Conservation (phyloP, 2,113 vertebrate species). For the Spermophilus dauricus region DNA sequence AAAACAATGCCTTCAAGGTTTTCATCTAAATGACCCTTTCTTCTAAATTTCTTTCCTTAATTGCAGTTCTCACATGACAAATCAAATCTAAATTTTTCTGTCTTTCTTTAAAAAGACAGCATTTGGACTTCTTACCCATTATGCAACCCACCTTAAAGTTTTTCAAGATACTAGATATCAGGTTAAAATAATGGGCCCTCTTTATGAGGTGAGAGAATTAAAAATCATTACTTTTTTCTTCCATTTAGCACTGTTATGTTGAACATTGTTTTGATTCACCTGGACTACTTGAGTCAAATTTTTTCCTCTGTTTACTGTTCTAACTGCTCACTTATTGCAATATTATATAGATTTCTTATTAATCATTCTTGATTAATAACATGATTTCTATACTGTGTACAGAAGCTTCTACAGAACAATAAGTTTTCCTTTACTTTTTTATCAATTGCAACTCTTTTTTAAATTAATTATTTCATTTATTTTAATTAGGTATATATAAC, state of each 20-base stretch:
- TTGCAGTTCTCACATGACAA: neutral
- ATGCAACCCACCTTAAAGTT: neutral
- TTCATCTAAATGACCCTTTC: neutral
- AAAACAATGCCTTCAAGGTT: neutral
- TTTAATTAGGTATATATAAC: too few relatives aligned
- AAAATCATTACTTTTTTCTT: neutral
- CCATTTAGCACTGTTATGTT: neutral
- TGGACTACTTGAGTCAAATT: neutral
- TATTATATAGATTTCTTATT: neutral
- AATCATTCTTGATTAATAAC: neutral
- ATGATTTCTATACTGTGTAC: neutral
- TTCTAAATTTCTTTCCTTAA: neutral
- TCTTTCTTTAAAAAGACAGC: neutral
- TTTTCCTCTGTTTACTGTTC: neutral
- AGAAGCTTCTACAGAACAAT: neutral
- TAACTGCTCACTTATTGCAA: neutral
- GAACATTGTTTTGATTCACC: neutral
- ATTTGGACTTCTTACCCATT: neutral
- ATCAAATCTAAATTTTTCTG: neutral
- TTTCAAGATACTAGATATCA: neutral
- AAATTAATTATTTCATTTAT: too few relatives aligned
- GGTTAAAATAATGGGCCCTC: neutral
- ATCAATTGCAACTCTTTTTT: too few relatives aligned
- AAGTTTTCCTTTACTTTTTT: neutral
- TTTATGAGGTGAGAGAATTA: neutral